Conservation (phyloP, 1,140 invertebrate genomes). For the Agrilus planipennis region DNA sequence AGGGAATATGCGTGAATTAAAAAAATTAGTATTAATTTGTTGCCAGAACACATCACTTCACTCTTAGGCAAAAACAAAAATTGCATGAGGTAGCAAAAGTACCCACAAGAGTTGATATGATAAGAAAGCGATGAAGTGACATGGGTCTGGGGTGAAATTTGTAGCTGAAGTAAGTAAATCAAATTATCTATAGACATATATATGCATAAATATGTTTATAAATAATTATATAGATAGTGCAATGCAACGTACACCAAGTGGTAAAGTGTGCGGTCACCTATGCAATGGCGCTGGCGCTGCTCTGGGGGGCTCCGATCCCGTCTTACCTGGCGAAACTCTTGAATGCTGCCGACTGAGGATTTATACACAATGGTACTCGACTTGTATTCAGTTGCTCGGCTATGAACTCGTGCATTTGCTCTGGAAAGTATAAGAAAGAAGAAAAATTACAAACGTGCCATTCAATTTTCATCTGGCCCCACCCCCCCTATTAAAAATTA, state of each 20-base stretch:
- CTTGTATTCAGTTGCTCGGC: constrained; percentile 87
- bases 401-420: constrained; percentile 98
- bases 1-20: too few species aligned
- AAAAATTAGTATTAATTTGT: constrained; percentile 3
- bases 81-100: too few species aligned
- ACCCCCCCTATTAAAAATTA: too few species aligned
- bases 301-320: constrained; percentile 32
- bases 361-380: constrained; percentile 95
- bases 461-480: too few species aligned
- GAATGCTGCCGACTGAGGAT: constrained; percentile 97
- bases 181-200: too few species aligned
- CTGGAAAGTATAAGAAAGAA: constrained; percentile 65
- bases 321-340: constrained; percentile 99
- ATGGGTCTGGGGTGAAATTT: too few species aligned
- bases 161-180: too few species aligned
- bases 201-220: too few species aligned
- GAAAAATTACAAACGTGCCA: too few species aligned
- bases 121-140: too few species aligned
- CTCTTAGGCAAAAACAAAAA: background rate
- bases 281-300: constrained; percentile 36
- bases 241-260: constrained; percentile 45
- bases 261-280: constrained; percentile 42
- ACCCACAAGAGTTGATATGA: too few species aligned
- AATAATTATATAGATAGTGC: too few species aligned
- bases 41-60: background rate